phyloP scores from a whole-genome alignment of 2,888 invertebrate species.

The Harpalus rufipes region DNA sequence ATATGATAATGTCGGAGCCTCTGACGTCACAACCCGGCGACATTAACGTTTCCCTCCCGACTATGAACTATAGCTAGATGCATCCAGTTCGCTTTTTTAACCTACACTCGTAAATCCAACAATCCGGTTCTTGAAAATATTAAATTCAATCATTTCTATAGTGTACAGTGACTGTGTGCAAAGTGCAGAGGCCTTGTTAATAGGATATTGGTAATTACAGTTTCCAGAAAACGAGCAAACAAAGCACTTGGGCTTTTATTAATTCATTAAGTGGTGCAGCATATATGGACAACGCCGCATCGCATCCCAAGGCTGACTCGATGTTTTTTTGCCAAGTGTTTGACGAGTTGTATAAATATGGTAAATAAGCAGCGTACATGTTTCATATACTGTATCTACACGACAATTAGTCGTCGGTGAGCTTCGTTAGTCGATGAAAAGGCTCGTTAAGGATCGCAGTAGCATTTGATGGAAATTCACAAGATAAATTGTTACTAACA shows the following conservation, averaged over 20 bases:
- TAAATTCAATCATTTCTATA: slow-evolving; percentile 54
- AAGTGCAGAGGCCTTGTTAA: slow-evolving; percentile 42
- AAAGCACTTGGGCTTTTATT: slow-evolving; percentile 56
- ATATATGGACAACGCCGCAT: slow-evolving; percentile 50
- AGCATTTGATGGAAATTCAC: slow-evolving; percentile 51
- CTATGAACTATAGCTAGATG: neutral
- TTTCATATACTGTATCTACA: slow-evolving; percentile 57
- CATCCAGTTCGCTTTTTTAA: slow-evolving; percentile 29
- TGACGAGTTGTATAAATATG: slow-evolving; percentile 67
- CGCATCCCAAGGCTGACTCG: slow-evolving; percentile 33
- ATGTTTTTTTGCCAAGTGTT: slow-evolving; percentile 53
- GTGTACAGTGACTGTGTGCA: slow-evolving; percentile 15
- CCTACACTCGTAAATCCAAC: slow-evolving; percentile 33
- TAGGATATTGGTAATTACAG: slow-evolving; percentile 62
- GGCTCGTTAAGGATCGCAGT: slow-evolving; percentile 55
- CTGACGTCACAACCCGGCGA: neutral
- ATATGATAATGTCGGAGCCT: neutral
- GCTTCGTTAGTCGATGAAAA: slow-evolving; percentile 55
- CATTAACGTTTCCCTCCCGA: neutral
- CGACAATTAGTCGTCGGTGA: slow-evolving; percentile 47
- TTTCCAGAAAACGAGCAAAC: slow-evolving; percentile 60
- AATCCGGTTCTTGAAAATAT: slow-evolving; percentile 61
- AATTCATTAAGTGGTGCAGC: slow-evolving; percentile 61
- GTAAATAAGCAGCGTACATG: slow-evolving; percentile 63
- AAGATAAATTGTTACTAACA: slow-evolving; percentile 55